Conservation (phyloP, 2,797 vertebrate genomes). For the Chaunax sp. region DNA sequence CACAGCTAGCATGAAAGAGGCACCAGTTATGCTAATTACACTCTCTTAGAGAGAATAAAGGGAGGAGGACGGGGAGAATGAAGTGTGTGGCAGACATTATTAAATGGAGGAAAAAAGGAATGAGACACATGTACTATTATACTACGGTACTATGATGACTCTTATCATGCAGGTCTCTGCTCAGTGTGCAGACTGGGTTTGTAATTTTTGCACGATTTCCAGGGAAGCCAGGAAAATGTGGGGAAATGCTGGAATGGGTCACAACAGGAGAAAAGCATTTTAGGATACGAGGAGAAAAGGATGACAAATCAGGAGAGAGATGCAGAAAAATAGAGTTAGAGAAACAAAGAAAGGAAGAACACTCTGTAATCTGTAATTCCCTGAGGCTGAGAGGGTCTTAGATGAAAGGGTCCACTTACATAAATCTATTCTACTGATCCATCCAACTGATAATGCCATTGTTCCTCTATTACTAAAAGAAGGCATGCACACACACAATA, state of each 20-base stretch:
- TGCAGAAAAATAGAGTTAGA: conserved; percentile 12
- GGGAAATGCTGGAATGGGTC: conserved; percentile 45
- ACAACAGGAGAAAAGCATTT: conserved; percentile 51
- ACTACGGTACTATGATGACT: conserved; percentile 6
- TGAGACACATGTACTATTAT: conserved; percentile 41
- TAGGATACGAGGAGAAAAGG: conserved; percentile 15
- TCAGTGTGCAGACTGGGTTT: conserved; percentile 52
- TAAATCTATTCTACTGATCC: conserved; percentile 55
- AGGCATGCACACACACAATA: conserved; percentile 10
- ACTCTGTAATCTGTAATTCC: conserved; percentile 67
- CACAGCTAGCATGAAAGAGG: conserved; percentile 53
- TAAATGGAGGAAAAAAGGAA: conserved; percentile 41
- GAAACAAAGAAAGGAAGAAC: conserved; percentile 51
- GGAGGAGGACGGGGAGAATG: conserved; percentile 2
- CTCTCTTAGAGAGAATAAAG: conserved; percentile 63
- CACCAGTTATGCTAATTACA: conserved; percentile 71
- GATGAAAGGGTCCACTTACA: conserved; percentile 74
- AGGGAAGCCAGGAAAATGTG: conserved; percentile 24
- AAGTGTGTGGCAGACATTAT: conserved; percentile 27
- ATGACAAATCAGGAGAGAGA: conserved; percentile 1
- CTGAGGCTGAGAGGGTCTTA: conserved; percentile 56
- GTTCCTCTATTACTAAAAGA: conserved; percentile 32
- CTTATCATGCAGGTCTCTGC: conserved; percentile 64
- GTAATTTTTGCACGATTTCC: conserved; percentile 36
- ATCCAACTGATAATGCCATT: conserved; percentile 52